Evolutionary conservation across 2,797 vertebrate genomes (phyloP).

Genomic region (Onychomys leucogaster): DNA sequence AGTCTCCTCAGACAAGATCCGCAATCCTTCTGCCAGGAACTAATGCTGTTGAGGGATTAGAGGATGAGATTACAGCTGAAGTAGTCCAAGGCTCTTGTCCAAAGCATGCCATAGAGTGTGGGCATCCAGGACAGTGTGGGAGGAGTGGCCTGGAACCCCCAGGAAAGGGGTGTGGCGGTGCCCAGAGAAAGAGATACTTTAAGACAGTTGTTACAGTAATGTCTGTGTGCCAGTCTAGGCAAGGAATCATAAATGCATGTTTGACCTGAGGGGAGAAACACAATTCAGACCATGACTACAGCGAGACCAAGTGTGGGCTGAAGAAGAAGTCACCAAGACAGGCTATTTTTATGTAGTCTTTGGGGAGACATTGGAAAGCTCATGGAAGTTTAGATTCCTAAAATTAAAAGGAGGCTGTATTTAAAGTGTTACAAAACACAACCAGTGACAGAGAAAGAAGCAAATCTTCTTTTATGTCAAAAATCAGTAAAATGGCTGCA

Average conservation of each 20-base stretch:
- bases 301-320: not conserved
- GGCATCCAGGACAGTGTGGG: not conserved
- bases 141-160: too few relatives aligned
- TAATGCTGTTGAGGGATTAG: not conserved
- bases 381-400: not conserved
- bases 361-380: not conserved
- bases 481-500: not conserved
- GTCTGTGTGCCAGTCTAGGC: not conserved
- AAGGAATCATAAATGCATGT: not conserved
- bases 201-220: not conserved
- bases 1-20: not conserved
- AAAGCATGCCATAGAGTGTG: not conserved
- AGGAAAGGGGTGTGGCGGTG: accelerated
- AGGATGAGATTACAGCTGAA: not conserved
- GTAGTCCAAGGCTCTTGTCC: not conserved
- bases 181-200: not conserved
- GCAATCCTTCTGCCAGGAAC: not conserved
- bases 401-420: not conserved
- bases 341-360: not conserved
- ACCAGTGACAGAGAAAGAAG: not conserved
- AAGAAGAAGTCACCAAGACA: not conserved
- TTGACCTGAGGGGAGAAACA: not conserved
- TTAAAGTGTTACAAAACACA: not conserved
- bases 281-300: not conserved
- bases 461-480: not conserved